phyloP scores from a whole-genome alignment of 2,113 vertebrate genomes.

The Peromyscus leucopus region DNA sequence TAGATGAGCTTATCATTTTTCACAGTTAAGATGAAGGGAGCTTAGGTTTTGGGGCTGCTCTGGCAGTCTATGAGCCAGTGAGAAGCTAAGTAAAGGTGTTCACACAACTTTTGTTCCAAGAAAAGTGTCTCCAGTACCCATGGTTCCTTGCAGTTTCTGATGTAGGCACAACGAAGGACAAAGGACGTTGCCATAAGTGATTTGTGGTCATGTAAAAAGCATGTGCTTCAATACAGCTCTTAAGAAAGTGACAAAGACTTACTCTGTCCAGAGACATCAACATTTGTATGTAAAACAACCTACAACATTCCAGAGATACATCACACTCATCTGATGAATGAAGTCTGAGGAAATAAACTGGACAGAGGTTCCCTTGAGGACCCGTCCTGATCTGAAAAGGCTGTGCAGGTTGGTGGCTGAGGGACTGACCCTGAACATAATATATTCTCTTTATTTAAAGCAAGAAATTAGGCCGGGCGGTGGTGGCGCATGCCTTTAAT shows the following conservation, averaged over 20 bases:
- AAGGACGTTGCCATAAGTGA: neutral
- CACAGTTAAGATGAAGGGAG: neutral
- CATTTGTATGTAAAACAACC: neutral
- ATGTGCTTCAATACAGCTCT: neutral
- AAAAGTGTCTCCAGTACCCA: neutral
- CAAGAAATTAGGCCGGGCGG: conserved; percentile 54
- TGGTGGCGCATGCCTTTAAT: no score
- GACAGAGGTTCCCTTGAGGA: neutral
- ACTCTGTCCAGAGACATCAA: neutral
- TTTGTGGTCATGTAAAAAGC: neutral
- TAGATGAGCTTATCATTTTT: neutral
- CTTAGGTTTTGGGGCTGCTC: neutral
- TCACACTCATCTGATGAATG: no score
- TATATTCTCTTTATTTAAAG: neutral
- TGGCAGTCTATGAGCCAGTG: neutral
- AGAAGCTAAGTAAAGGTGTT: neutral
- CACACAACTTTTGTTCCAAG: neutral
- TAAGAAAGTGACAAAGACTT: neutral
- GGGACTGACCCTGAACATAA: neutral
- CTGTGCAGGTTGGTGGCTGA: neutral
- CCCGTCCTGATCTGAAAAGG: neutral
- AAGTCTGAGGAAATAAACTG: neutral
- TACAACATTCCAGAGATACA: neutral
- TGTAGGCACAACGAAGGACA: conserved; percentile 12
- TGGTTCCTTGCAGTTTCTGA: neutral